These are phyloP conservation scores for Nothobranchius kuhntae DNA, from an alignment of 2,113 vertebrate genomes.

Conservation along the genomic window DNA sequence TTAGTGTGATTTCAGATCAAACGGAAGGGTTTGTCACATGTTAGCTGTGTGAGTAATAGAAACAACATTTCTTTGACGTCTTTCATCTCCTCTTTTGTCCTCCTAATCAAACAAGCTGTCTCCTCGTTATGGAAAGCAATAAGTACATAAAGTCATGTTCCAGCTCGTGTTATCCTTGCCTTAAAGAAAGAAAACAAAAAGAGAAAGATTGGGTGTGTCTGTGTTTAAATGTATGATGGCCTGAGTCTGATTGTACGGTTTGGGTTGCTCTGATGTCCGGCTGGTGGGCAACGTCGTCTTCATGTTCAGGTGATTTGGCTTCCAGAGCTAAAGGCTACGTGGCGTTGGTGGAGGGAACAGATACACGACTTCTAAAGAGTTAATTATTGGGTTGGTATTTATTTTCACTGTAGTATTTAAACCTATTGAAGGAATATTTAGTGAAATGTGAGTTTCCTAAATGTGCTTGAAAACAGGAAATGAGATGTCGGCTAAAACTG, in stretches of 20 bases:
- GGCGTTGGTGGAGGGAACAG: constrained; percentile 1
- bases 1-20: constrained; percentile 5
- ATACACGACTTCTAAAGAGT: constrained; percentile 3
- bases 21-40: constrained; percentile 1
- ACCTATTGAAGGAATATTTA: no score
- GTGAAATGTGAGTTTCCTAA: no score
- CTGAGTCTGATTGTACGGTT: constrained; percentile 44
- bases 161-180: constrained; percentile 11
- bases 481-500: not conserved
- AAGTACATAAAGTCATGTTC: not conserved
- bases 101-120: not conserved
- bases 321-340: constrained; percentile 15
- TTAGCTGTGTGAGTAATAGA: not conserved
- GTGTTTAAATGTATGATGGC: constrained; percentile 36
- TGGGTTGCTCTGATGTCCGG: constrained; percentile 43
- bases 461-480: not conserved
- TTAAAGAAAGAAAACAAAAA: not conserved
- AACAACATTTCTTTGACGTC: not conserved
- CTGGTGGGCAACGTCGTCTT: constrained; percentile 50
- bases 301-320: constrained; percentile 21
- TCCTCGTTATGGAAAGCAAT: not conserved
- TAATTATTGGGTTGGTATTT: no score
- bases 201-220: constrained; percentile 39
- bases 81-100: not conserved
- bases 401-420: no score